Percentiles rank a stretch among this genome's conserved stretches.
Evolutionary conservation across 64 coral and sea anemone genomes (phyloP).

Genomic region (Orbicella faveolata): DNA sequence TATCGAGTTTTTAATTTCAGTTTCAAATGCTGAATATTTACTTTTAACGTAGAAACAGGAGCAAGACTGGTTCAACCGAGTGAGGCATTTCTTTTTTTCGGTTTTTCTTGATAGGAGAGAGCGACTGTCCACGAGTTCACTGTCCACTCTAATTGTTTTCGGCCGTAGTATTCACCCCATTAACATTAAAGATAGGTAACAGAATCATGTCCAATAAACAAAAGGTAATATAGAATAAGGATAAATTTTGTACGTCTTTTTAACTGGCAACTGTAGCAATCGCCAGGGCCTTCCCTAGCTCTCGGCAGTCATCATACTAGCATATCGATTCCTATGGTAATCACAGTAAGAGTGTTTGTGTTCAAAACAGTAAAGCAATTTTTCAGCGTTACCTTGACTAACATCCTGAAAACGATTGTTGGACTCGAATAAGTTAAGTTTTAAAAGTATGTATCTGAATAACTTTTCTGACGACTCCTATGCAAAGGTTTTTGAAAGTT

Average conservation of each 20-base stretch:
- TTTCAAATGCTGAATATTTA: constrained; percentile 1
- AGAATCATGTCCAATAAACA: constrained; percentile 2
- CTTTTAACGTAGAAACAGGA: not conserved
- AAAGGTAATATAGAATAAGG: constrained; percentile 16
- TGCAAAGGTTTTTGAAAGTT: too few species aligned
- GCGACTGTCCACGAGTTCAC: not conserved
- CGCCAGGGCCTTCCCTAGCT: not conserved
- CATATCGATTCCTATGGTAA: too few species aligned
- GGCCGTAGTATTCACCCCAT: not conserved
- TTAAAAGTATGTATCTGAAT: too few species aligned
- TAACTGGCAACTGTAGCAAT: not conserved
- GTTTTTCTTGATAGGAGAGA: not conserved
- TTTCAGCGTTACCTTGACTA: not conserved
- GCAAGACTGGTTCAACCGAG: not conserved
- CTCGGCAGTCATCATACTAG: not conserved
- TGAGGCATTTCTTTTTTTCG: not conserved
- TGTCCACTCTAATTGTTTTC: not conserved
- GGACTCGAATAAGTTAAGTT: not conserved
- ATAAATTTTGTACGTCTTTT: not conserved
- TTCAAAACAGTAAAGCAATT: not conserved
- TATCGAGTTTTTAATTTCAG: not conserved
- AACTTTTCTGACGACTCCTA: too few species aligned
- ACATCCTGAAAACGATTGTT: not conserved
- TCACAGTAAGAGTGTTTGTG: too few species aligned
- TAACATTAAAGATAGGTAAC: not conserved